These are phyloP conservation scores for Hedychridium roseum DNA, from an alignment of 2,888 invertebrate species.

Conservation along the genomic window DNA sequence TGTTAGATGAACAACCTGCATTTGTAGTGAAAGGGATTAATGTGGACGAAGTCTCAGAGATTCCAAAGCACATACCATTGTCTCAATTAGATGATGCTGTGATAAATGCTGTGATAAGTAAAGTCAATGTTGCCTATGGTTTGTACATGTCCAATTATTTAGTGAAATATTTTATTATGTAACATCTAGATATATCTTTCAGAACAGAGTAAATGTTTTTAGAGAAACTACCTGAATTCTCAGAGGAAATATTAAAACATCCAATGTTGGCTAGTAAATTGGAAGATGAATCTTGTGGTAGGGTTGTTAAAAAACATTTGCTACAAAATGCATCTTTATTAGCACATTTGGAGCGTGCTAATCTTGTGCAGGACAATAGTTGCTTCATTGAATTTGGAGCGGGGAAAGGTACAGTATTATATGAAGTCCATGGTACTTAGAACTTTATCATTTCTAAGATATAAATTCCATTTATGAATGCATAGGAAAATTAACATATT, in stretches of 20 bases:
- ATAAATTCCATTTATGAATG: not conserved
- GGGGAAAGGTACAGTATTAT: conserved; percentile 76
- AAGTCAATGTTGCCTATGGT: conserved; percentile 54
- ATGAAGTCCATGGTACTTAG: conserved; percentile 1
- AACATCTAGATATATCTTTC: not conserved
- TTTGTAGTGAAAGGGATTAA: conserved; percentile 69
- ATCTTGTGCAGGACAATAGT: conserved; percentile 70
- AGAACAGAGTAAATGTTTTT: conserved; percentile 8
- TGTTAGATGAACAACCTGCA: conserved; percentile 64
- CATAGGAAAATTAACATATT: conserved; percentile 80
- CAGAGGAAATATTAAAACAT: conserved; percentile 62
- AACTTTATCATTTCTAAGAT: no score
- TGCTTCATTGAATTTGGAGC: conserved; percentile 90
- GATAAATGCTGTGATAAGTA: conserved; percentile 45
- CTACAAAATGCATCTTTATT: conserved; percentile 81
- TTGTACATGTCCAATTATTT: conserved; percentile 13
- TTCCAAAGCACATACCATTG: conserved; percentile 39
- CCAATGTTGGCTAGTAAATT: conserved; percentile 65
- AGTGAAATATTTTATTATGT: not conserved
- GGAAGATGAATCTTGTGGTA: conserved; percentile 68
- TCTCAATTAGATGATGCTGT: conserved; percentile 41
- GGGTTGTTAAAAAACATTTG: conserved; percentile 76
- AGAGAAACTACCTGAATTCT: conserved; percentile 58
- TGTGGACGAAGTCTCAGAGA: conserved; percentile 47
- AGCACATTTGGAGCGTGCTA: conserved; percentile 71